Evolutionary conservation across 2,888 invertebrate genomes (phyloP).

Genomic region (Yponomeuta sedellus): DNA sequence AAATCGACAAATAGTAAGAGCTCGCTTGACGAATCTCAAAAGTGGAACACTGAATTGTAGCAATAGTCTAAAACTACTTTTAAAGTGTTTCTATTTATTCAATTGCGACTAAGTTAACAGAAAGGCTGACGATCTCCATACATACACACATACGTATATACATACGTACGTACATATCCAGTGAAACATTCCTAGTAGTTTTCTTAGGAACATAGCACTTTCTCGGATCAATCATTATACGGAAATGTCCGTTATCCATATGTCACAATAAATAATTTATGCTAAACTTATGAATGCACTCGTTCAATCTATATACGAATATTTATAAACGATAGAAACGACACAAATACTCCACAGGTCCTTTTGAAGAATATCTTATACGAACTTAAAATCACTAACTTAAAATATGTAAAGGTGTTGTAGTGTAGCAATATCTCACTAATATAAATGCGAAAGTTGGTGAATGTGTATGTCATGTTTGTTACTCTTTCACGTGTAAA

Average conservation of each 20-base stretch:
- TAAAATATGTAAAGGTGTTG: too few species aligned
- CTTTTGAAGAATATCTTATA: too few species aligned
- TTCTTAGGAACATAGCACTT: not conserved
- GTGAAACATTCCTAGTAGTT: not conserved
- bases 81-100: not conserved
- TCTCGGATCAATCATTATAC: not conserved
- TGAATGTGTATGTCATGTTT: too few species aligned
- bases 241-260: not conserved
- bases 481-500: too few species aligned
- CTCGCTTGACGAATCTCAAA: not conserved
- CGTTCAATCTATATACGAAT: too few species aligned
- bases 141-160: not conserved
- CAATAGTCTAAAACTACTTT: not conserved
- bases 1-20: not conserved
- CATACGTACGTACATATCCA: not conserved
- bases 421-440: not conserved
- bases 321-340: too few species aligned
- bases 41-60: not conserved
- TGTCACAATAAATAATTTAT: too few species aligned
- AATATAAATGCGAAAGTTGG: too few species aligned
- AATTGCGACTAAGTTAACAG: not conserved
- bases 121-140: too few species aligned
- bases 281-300: too few species aligned
- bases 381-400: too few species aligned
- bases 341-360: too few species aligned